Conservation (phyloP, 2,797 vertebrate species). For the Eulemur coronatus region DNA sequence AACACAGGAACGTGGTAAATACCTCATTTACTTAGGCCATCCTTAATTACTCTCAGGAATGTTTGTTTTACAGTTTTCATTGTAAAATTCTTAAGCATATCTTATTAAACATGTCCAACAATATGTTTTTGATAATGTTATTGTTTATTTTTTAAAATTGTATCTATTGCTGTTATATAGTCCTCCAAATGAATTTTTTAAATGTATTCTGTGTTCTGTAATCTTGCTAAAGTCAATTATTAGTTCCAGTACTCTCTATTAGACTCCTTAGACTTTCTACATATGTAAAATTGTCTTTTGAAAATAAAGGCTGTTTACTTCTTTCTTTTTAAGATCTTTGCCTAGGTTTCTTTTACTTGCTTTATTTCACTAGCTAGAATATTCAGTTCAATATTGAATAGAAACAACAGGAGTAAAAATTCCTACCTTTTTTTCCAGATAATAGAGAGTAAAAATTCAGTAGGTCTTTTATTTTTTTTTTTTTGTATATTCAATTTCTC, state of each 20-base stretch:
- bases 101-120: background rate
- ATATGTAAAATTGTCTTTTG: background rate
- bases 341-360: background rate
- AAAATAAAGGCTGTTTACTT: background rate
- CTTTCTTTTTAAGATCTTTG: background rate
- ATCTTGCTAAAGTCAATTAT: background rate
- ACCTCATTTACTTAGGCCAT: background rate
- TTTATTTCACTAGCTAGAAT: constrained; percentile 23
- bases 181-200: background rate
- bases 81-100: background rate
- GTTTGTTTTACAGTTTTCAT: background rate
- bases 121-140: background rate
- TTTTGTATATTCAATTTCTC: background rate
- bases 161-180: background rate
- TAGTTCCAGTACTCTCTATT: background rate
- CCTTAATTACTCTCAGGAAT: background rate
- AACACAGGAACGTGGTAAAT: background rate
- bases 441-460: background rate
- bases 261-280: background rate
- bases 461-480: background rate
- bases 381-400: background rate
- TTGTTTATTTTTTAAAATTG: background rate
- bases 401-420: background rate
- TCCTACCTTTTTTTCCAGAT: background rate
- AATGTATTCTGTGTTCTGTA: background rate